Conservation (phyloP, 2,113 vertebrate species). For the Chrysochloris asiatica region DNA sequence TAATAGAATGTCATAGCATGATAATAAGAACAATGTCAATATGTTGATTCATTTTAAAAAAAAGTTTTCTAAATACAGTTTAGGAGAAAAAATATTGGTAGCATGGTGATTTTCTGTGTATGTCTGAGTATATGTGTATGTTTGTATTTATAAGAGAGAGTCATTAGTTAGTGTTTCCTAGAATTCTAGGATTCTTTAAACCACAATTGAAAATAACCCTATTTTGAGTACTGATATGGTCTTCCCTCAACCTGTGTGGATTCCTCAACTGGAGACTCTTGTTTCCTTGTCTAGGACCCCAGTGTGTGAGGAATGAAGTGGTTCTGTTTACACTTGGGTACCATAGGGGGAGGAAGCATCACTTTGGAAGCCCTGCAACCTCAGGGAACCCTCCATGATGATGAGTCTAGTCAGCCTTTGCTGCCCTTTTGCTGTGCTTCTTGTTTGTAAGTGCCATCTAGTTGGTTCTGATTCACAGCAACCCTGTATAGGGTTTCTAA, state of each 20-base stretch:
- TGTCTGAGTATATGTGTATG: background rate
- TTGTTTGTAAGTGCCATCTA: no score
- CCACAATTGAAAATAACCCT: background rate
- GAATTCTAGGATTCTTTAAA: background rate
- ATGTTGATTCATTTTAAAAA: background rate
- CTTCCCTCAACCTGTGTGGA: background rate
- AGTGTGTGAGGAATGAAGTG: background rate
- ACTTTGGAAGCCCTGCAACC: background rate
- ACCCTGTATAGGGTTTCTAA: no score
- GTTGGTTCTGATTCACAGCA: no score
- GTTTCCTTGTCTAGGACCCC: no score
- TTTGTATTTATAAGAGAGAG: background rate
- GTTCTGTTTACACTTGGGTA: background rate
- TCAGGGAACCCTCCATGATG: background rate
- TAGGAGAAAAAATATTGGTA: background rate
- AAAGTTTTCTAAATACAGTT: background rate
- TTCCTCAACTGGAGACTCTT: background rate
- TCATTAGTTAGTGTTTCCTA: background rate
- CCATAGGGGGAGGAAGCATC: background rate
- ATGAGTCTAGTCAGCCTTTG: background rate
- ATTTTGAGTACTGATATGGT: background rate
- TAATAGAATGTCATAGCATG: background rate
- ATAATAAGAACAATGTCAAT: background rate
- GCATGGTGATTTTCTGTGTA: background rate
- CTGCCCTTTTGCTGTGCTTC: background rate